Percentiles rank a stretch among this genome's conserved stretches.
Conservation (phyloP, 2,113 vertebrate genomes). For the Eleginops maclovinus region DNA sequence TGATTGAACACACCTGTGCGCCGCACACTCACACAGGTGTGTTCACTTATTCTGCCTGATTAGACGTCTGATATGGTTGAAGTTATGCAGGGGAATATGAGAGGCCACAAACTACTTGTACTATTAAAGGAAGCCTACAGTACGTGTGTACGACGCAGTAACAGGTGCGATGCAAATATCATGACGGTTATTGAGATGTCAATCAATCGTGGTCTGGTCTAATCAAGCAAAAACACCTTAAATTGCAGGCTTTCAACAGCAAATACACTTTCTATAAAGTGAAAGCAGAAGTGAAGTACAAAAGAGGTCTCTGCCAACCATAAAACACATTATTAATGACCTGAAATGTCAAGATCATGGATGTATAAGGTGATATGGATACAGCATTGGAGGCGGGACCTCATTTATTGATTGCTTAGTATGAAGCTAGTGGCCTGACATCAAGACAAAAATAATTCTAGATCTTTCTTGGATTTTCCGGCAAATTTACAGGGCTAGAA, state of each 20-base stretch:
- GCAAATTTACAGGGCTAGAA: too few relatives aligned
- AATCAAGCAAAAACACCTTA: background rate
- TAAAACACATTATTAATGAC: background rate
- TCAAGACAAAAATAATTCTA: too few relatives aligned
- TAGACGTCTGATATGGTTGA: slow-evolving; percentile 12
- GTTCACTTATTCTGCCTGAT: slow-evolving; percentile 19
- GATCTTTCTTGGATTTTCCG: too few relatives aligned
- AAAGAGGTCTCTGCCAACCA: background rate
- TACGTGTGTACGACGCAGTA: background rate
- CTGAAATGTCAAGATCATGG: background rate
- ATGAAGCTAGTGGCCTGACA: too few relatives aligned
- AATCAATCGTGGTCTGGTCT: background rate
- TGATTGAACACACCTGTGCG: background rate
- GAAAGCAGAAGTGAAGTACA: background rate
- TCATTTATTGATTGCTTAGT: too few relatives aligned
- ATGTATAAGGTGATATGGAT: too few relatives aligned
- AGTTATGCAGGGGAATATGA: background rate
- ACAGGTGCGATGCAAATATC: slow-evolving; percentile 10
- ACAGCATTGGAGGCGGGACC: too few relatives aligned
- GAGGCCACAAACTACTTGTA: background rate
- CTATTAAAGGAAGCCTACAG: background rate
- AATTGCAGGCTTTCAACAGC: background rate
- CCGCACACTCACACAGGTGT: slow-evolving; percentile 22
- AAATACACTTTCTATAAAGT: background rate
- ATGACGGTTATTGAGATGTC: background rate